Conservation (phyloP, 2,797 vertebrate species). For the Gymnothorax javanicus region DNA sequence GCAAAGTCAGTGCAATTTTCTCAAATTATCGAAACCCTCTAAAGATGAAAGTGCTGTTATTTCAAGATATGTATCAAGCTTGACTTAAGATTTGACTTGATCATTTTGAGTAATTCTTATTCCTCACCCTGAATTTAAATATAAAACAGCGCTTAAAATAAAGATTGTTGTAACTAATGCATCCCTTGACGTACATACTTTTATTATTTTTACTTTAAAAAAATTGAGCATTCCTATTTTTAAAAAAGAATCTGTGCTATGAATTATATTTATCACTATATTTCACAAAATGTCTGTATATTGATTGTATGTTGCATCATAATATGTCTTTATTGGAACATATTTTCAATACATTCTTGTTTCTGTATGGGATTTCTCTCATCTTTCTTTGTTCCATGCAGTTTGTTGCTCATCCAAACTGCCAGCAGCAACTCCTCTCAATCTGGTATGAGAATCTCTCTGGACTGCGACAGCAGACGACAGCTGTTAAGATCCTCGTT, state of each 20-base stretch:
- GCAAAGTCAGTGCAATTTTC: neutral
- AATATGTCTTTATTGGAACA: neutral
- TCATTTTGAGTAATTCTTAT: neutral
- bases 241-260: neutral
- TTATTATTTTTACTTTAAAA: neutral
- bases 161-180: neutral
- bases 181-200: neutral
- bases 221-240: neutral
- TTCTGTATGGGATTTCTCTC: neutral
- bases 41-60: neutral
- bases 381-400: constrained; percentile 51
- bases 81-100: neutral
- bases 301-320: neutral
- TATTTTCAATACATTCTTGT: too few relatives aligned
- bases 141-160: neutral
- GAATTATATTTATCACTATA: neutral
- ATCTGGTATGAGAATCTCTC: constrained; percentile 98
- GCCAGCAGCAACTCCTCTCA: constrained; percentile 95
- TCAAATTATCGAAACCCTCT: neutral
- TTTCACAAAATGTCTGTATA: neutral
- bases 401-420: constrained; percentile 99
- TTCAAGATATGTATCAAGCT: neutral
- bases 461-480: constrained; percentile 93
- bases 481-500: constrained; percentile 89
- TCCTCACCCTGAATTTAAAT: neutral